Conservation (phyloP, 2,113 vertebrate species). For the Tricholaema leucomelas region DNA sequence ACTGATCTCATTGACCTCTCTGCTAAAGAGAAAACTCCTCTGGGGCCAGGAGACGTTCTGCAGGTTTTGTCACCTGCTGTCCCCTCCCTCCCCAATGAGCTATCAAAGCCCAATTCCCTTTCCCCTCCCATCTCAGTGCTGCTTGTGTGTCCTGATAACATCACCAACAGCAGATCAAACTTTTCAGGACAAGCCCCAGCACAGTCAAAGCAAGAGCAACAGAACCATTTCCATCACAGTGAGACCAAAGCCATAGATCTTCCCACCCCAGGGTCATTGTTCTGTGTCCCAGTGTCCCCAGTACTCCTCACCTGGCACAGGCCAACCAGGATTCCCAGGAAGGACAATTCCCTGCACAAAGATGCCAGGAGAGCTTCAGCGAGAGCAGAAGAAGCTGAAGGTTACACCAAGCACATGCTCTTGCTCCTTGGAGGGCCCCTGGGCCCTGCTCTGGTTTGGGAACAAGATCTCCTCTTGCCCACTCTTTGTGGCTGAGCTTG, state of each 20-base stretch:
- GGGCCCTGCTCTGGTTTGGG: neutral
- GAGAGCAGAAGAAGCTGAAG: neutral
- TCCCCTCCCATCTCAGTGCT: neutral
- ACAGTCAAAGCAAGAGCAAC: neutral
- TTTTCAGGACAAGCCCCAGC: neutral
- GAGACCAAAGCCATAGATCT: neutral
- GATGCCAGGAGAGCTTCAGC: neutral
- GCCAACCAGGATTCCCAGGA: too few relatives aligned
- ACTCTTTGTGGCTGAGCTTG: neutral
- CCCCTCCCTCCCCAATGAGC: neutral
- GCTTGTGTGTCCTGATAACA: neutral
- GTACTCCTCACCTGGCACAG: too few relatives aligned
- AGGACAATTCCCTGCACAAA: neutral
- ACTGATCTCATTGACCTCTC: neutral
- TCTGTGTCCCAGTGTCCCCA: neutral
- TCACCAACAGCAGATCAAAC: neutral
- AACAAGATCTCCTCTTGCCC: neutral
- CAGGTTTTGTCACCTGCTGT: neutral
- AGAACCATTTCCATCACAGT: neutral
- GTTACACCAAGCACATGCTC: neutral
- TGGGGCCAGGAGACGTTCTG: neutral
- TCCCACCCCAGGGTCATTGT: neutral
- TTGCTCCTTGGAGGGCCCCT: neutral
- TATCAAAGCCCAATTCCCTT: neutral
- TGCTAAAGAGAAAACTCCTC: neutral